Conservation (phyloP, 2,113 vertebrate species). For the Colaptes auratus region DNA sequence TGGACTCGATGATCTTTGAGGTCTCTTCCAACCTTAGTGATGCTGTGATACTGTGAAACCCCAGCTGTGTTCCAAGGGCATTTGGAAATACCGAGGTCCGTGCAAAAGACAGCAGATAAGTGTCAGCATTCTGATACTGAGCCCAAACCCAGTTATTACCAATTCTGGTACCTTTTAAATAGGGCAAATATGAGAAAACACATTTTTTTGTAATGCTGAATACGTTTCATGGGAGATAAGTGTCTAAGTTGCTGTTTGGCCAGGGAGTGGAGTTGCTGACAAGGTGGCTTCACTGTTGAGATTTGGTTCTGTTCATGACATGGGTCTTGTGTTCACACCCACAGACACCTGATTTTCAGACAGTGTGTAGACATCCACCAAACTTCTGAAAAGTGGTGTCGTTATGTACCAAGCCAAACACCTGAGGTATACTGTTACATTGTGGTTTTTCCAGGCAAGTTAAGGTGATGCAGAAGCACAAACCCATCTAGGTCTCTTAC, state of each 20-base stretch:
- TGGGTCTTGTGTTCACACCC: background rate
- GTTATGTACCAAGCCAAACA: background rate
- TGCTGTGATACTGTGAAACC: too few relatives aligned
- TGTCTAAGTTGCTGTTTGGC: background rate
- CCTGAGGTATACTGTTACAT: background rate
- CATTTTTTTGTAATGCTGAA: background rate
- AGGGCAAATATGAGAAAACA: background rate
- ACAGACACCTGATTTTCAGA: background rate
- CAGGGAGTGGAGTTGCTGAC: background rate
- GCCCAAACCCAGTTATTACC: background rate
- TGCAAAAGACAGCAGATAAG: accelerated
- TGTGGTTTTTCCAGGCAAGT: background rate
- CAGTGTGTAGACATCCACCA: accelerated
- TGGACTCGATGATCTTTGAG: too few relatives aligned
- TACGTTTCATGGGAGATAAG: background rate
- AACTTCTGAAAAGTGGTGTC: background rate
- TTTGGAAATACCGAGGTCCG: background rate
- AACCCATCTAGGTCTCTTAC: background rate
- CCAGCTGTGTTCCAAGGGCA: background rate
- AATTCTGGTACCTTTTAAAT: background rate
- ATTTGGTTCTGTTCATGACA: background rate
- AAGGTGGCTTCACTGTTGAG: background rate
- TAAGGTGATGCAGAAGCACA: background rate
- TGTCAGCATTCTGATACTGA: background rate
- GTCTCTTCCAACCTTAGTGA: too few relatives aligned